Evolutionary conservation across 2,797 vertebrate genomes (phyloP), one percentile per base, ranked within the genome.

Genomic region (Aythya fuligula): DNA sequence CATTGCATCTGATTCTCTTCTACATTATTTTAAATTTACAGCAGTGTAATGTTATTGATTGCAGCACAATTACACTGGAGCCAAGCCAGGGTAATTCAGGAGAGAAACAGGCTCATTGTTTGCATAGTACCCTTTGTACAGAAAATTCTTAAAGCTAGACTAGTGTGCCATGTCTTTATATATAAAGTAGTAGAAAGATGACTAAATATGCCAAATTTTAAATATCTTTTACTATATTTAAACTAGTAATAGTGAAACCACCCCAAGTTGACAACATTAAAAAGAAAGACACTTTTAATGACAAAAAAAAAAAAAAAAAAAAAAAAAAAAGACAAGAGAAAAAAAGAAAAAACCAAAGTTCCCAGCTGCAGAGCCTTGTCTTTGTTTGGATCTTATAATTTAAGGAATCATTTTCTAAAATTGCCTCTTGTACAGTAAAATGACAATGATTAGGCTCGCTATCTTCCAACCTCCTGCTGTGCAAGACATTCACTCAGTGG

Each of bases 341-440:
- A 80, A 89, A 81, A 83, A 90, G 60, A 83, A 88, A 74, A 78
- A 43, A 73, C 82, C 45, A 83, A 94, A 75, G 58, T 89, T 91
- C 69, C 70, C 90, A 95, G 94, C 84, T 92, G 95, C 85, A 87
- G 38, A 94, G 87, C 61, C 61, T 93, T 84, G 69, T 77, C 82
- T 96, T 96, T 60, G 58, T 93, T 96, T 94, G 64, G 69, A 79
- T 93, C 92, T 97, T 94, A 87, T 85, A 93, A 96, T 95, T 96
- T 97, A 89, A 93, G 71, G 84, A 94, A 96, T 87, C 66, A 71
- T 96, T 89, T 94, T 91, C 90, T 94, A 67, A 97, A 94, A 96
- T 95, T 91, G 92, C 93, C 89, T 97, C 90, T 92, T 77, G 36
- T 97, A 95, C 60, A 93, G 69, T 75, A 87, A 96, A 96, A 95